phyloP scores from a whole-genome alignment of 2,888 invertebrate species.

The Brachyptera putata region DNA sequence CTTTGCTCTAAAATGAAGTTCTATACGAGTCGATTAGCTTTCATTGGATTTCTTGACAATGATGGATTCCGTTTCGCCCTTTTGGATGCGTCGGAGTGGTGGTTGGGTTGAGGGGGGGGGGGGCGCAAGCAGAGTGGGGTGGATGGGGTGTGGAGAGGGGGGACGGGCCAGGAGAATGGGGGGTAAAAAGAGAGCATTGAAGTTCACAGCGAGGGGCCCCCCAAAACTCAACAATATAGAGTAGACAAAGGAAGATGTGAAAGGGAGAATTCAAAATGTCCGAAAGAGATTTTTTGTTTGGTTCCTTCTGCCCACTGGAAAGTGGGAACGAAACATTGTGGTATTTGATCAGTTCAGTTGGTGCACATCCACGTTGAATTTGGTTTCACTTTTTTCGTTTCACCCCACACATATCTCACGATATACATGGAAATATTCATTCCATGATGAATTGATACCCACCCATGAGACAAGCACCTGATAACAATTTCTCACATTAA shows the following conservation, averaged over 20 bases:
- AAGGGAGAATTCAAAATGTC: conserved; percentile 12
- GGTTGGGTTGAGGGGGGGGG: not conserved
- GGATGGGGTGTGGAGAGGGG: not conserved
- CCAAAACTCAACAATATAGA: conserved; percentile 21
- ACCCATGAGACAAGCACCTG: too few relatives aligned
- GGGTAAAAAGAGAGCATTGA: conserved; percentile 20
- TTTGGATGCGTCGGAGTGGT: not conserved
- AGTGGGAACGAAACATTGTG: too few relatives aligned
- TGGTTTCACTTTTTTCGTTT: too few relatives aligned
- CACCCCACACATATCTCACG: too few relatives aligned
- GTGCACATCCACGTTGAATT: too few relatives aligned
- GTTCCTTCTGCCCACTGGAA: too few relatives aligned
- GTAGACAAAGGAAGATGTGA: conserved; percentile 17
- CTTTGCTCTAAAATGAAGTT: too few relatives aligned
- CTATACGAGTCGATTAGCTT: conserved; percentile 25
- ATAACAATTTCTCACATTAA: too few relatives aligned
- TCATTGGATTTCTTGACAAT: conserved; percentile 27
- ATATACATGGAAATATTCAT: too few relatives aligned
- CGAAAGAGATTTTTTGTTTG: conserved; percentile 13
- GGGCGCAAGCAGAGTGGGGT: not conserved
- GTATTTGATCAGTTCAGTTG: too few relatives aligned
- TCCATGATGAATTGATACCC: too few relatives aligned
- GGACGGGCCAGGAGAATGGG: not conserved
- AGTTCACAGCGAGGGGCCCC: conserved; percentile 21
- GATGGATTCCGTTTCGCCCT: conserved; percentile 18